These are phyloP conservation scores for Apamea monoglypha DNA, from an alignment of 2,888 invertebrate species.

Conservation along the genomic window DNA sequence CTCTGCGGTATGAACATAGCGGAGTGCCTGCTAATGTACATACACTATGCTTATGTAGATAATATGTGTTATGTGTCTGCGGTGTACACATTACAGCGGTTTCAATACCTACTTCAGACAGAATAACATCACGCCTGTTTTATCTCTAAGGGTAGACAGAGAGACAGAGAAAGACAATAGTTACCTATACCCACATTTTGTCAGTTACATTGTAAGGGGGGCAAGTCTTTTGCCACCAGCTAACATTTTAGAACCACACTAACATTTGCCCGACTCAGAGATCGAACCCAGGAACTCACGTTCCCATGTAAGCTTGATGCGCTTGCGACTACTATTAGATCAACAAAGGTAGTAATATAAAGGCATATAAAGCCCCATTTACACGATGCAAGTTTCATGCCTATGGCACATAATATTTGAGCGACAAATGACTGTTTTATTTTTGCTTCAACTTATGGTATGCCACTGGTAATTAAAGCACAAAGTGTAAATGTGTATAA, in stretches of 20 bases:
- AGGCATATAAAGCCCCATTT: no score
- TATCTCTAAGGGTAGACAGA: not conserved
- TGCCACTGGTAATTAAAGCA: no score
- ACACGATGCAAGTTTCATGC: no score
- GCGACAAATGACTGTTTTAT: no score
- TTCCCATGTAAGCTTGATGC: not conserved
- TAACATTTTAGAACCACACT: not conserved
- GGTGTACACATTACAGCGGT: conserved; percentile 26
- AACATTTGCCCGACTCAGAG: not conserved
- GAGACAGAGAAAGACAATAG: not conserved
- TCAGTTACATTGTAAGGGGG: not conserved
- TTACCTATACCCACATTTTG: not conserved
- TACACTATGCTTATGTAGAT: not conserved
- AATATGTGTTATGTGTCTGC: conserved; percentile 13
- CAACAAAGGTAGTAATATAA: no score
- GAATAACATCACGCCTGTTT: not conserved
- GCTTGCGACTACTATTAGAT: not conserved
- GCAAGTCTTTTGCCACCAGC: not conserved
- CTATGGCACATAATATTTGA: no score
- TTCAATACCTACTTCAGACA: not conserved
- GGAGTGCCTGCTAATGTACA: conserved; percentile 4
- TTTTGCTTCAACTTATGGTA: no score
- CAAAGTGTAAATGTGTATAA: no score
- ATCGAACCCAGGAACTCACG: not conserved
- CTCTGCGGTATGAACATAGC: conserved; percentile 11